Conservation (phyloP, 1,140 invertebrate species). For the Drosophila oshimai region DNA sequence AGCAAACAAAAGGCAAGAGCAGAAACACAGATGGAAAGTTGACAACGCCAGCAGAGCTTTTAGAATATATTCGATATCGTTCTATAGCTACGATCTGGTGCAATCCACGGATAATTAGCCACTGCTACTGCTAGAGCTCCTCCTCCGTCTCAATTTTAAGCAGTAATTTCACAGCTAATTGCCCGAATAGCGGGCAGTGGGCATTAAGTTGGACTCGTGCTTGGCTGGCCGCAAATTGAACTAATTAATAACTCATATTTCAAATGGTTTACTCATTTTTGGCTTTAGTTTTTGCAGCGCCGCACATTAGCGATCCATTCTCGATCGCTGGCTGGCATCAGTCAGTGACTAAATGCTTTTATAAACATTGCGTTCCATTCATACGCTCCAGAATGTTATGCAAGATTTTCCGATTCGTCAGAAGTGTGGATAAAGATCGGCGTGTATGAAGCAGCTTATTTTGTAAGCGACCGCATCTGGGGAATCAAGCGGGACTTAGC, state of each 20-base stretch:
- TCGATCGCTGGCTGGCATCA: constrained; percentile 33
- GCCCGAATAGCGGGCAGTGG: constrained; percentile 11
- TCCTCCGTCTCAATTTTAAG: constrained; percentile 8
- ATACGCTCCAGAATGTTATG: constrained; percentile 22
- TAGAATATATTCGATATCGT: background rate
- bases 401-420: constrained; percentile 21
- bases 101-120: constrained; percentile 28
- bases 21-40: constrained; percentile 34
- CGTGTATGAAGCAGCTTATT: background rate
- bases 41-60: constrained; percentile 49
- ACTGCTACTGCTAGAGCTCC: background rate
- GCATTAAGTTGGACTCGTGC: constrained; percentile 43
- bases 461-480: constrained; percentile 7
- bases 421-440: constrained; percentile 12
- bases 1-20: constrained; percentile 61
- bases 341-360: constrained; percentile 36
- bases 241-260: constrained; percentile 73
- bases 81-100: constrained; percentile 19
- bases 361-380: constrained; percentile 10
- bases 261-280: constrained; percentile 53
- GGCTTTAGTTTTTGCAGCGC: constrained; percentile 9
- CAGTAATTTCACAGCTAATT: constrained; percentile 49
- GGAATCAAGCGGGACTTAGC: constrained; percentile 4
- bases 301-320: constrained; percentile 15
- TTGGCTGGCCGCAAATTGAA: constrained; percentile 61